Conservation (phyloP, 1,140 invertebrate species). For the Drosophila willistoni region DNA sequence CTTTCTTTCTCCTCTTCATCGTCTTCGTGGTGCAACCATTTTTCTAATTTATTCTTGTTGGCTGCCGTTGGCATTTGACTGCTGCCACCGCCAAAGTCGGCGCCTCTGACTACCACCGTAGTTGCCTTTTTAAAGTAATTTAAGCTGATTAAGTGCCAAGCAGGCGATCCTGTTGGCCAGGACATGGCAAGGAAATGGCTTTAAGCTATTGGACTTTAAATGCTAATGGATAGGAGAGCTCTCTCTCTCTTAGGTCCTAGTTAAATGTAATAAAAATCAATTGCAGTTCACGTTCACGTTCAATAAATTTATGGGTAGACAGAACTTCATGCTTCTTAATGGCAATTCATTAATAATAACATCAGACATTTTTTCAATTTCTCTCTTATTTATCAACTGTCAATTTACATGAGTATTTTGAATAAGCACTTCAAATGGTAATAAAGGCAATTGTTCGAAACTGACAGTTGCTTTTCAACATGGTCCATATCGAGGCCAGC, state of each 20-base stretch:
- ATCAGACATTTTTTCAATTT: background rate
- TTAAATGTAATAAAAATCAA: background rate
- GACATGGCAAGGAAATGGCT: constrained; percentile 40
- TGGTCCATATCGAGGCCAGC: constrained; percentile 39
- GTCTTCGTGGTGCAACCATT: constrained; percentile 9
- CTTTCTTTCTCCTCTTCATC: background rate
- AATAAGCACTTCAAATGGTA: background rate
- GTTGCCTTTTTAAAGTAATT: constrained; percentile 61
- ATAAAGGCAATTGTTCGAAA: background rate
- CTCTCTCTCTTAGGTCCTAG: too few relatives aligned
- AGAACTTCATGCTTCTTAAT: background rate
- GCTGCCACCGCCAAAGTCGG: constrained; percentile 14
- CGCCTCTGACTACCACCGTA: background rate
- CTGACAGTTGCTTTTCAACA: background rate
- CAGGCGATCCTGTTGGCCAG: constrained; percentile 38
- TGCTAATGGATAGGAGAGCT: background rate
- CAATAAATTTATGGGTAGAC: background rate
- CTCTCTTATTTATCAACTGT: background rate
- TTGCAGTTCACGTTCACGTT: background rate
- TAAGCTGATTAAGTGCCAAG: constrained; percentile 71
- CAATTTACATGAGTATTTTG: background rate
- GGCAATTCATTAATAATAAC: background rate
- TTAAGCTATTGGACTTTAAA: constrained; percentile 44
- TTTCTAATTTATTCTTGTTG: constrained; percentile 58
- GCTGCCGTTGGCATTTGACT: constrained; percentile 19